phyloP scores from a whole-genome alignment of 2,888 invertebrate genomes.

The Sclerodermus sp. region DNA sequence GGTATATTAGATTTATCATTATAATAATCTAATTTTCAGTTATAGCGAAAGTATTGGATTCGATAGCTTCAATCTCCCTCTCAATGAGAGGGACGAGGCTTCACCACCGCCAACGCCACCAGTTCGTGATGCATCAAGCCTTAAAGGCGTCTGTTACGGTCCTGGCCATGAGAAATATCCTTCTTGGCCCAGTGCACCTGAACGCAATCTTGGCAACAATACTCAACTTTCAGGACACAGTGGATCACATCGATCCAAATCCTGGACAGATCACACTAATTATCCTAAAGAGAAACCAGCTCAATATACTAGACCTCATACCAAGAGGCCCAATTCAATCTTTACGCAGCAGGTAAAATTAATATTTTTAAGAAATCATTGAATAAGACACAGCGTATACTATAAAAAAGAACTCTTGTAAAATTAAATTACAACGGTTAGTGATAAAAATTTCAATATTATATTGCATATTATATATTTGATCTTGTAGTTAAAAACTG shows the following conservation, averaged over 20 bases:
- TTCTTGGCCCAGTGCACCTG: constrained; percentile 71
- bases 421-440: too few species aligned
- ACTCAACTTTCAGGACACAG: constrained; percentile 51
- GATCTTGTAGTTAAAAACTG: constrained; percentile 65
- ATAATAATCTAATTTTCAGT: constrained; percentile 32
- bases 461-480: constrained; percentile 3
- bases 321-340: constrained; percentile 64
- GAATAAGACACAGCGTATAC: too few species aligned
- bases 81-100: constrained; percentile 58
- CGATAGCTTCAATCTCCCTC: constrained; percentile 53
- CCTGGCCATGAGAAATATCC: constrained; percentile 76
- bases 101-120: constrained; percentile 66
- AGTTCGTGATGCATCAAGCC: constrained; percentile 68
- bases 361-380: too few species aligned
- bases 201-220: constrained; percentile 60
- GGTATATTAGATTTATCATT: too few species aligned
- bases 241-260: constrained; percentile 68
- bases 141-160: constrained; percentile 69
- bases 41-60: constrained; percentile 56
- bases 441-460: too few species aligned
- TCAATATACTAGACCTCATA: constrained; percentile 66
- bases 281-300: constrained; percentile 70
- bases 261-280: constrained; percentile 72
- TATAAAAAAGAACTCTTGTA: too few species aligned
- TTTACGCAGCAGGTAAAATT: constrained; percentile 63